Evolutionary conservation across 2,797 vertebrate genomes (phyloP).

Genomic region (Sebastes iracundus): DNA sequence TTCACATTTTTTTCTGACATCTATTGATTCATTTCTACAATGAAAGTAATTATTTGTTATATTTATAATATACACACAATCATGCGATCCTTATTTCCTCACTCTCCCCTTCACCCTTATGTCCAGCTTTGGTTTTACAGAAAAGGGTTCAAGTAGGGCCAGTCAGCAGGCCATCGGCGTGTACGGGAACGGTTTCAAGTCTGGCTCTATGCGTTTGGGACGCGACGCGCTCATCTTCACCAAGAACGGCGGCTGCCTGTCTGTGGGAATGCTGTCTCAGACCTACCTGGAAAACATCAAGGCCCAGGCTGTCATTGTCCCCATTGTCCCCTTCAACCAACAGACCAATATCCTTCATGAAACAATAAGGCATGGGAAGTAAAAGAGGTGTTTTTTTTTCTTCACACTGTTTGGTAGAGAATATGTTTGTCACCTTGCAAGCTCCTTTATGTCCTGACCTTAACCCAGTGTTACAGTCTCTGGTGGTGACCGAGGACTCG

Average conservation of each 20-base stretch:
- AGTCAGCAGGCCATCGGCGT: slow-evolving; percentile 81
- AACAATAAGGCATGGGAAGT: background rate
- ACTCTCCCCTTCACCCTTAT: background rate
- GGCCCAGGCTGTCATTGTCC: slow-evolving; percentile 86
- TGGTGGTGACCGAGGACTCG: slow-evolving; percentile 86
- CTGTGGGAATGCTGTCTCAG: slow-evolving; percentile 86
- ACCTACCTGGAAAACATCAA: slow-evolving; percentile 84
- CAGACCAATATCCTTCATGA: slow-evolving; percentile 83
- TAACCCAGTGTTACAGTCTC: slow-evolving; percentile 80
- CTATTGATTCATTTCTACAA: background rate
- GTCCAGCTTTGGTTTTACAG: slow-evolving; percentile 87
- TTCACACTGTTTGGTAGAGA: background rate
- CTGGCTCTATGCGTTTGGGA: slow-evolving; percentile 87
- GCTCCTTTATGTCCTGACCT: slow-evolving; percentile 54
- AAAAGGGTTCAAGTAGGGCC: slow-evolving; percentile 81
- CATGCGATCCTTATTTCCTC: background rate
- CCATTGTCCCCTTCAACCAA: slow-evolving; percentile 87
- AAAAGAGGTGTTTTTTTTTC: background rate
- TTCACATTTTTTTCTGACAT: background rate
- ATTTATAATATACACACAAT: background rate
- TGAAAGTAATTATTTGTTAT: background rate
- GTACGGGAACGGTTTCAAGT: slow-evolving; percentile 90
- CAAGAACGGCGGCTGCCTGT: slow-evolving; percentile 86
- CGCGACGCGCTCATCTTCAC: slow-evolving; percentile 88
- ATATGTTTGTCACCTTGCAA: background rate